Evolutionary conservation across 2,113 vertebrate species (phyloP), one percentile per base, ranked within the genome.

Genomic region (Pseudopodoces humilis): DNA sequence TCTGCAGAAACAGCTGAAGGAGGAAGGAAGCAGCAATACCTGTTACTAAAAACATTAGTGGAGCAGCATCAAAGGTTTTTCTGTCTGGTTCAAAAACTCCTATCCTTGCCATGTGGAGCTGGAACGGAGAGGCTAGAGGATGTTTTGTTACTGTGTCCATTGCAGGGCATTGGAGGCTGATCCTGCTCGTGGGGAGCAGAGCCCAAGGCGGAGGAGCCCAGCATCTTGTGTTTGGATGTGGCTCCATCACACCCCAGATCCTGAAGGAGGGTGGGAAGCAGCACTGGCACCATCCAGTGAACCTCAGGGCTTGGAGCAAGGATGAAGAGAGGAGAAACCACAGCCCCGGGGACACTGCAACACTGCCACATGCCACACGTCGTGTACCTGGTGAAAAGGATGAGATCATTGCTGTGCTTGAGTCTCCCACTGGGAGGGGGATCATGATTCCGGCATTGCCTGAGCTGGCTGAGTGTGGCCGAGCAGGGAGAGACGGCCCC

Each of bases 11-110:
- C 82, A 76, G 91, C 70, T 12, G 33, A 81, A 62, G 53, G 49
- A 83, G 80, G 82, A 92, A 93, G 95, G 92, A 95, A 94, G 78
- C 27, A 85, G 82, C 90, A 58, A 43, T 91, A 65, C 58, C 74
- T 88, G 50, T 7, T 63, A 72, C 83, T 68, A 47, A 88, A 95
- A 88, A 35, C 68, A 27, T 7, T 60, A 46, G 23, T 2, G 16
- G 50, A 91, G 84, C 52, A 24, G 80, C 1, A 0, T 37, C 74
- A 62, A 35, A 43, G 59, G 16, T 52, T 87, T 86, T 72, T 85
- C 75, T 59, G 5, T 22, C 85, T 11, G 1, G 37, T 10, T 77
- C 71, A 50, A 33, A 90, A 92, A 2, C 81, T 92, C 84, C 84
- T 13, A 0, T 30, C 49, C 23, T 31, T 9, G 8, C 39, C 21